Conservation (phyloP, 2,113 vertebrate species). For the Nyctereutes procyonoides region DNA sequence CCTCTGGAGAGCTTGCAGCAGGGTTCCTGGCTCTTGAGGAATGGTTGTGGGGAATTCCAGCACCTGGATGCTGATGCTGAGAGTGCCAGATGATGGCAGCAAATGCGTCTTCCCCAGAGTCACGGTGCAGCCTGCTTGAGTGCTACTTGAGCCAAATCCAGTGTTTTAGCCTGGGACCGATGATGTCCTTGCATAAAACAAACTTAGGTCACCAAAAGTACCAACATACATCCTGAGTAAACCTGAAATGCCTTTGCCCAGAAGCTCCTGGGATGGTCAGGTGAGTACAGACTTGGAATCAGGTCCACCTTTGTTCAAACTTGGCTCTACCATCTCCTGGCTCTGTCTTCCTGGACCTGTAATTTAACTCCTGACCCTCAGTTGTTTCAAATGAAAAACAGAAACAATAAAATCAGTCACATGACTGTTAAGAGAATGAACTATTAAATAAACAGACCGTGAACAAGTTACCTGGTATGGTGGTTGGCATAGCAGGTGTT, state of each 20-base stretch:
- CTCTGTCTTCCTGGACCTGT: neutral
- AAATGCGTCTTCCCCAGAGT: neutral
- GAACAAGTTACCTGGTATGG: neutral
- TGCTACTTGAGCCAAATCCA: neutral
- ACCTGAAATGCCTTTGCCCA: neutral
- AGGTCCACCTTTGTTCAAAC: neutral
- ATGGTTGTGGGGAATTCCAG: too few relatives aligned
- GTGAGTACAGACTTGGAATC: neutral
- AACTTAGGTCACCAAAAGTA: neutral
- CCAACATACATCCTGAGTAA: neutral
- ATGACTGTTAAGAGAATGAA: neutral
- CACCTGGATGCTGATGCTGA: neutral
- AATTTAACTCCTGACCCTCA: neutral
- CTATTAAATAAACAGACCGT: neutral
- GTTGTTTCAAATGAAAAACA: neutral
- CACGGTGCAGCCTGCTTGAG: neutral
- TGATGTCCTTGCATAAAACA: neutral
- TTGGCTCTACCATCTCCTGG: neutral
- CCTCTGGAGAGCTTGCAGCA: neutral
- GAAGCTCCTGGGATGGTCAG: neutral
- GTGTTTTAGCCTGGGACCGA: neutral
- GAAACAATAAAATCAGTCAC: constrained; percentile 1
- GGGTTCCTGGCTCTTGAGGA: too few relatives aligned
- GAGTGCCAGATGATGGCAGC: neutral
- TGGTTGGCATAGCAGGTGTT: neutral